Evolutionary conservation across 30 jellyfish, hydroid and myxozoan species (phyloP), one percentile per base, ranked within the genome.

Genomic region (Turritopsis rubra): DNA sequence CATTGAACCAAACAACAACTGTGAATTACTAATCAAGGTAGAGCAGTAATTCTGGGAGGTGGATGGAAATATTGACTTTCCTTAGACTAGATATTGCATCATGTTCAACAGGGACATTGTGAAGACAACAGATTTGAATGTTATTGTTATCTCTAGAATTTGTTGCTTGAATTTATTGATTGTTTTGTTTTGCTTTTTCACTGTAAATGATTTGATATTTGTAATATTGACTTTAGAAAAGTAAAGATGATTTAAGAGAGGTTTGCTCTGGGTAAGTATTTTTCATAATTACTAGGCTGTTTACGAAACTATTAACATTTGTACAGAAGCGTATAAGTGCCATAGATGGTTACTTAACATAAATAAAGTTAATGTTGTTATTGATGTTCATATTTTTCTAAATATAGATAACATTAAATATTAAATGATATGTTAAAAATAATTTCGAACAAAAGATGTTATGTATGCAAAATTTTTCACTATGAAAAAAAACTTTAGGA

Each of bases 261-360:
- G 76, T 71, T 22, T 86, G 88, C 71, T 65, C 88, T 16, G 94
- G 94, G 94, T 86, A 65, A 86, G 93, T 66, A 24, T 24, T 41
- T 28, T 28, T 28, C 19, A 22, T 53, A 8, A 20, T 17, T 9
- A 9, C 1, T 78, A 21, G 53, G 53, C n/a, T n/a, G n/a, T n/a
- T n/a, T n/a, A n/a, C n/a, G n/a, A n/a, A 53, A 54, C 8, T 27
- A n/a, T n/a, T n/a, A n/a, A n/a, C 13, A 41, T 41, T 41, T 41
- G 60, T 41, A 41, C n/a, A n/a, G n/a, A n/a, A n/a, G n/a, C n/a
- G n/a, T n/a, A n/a, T n/a, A n/a, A n/a, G n/a, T n/a, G n/a, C n/a
- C n/a, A n/a, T n/a, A n/a, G n/a, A n/a, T n/a, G n/a, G n/a, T n/a
- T n/a, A n/a, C n/a, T n/a, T n/a, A n/a, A n/a, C n/a, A n/a, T n/a